phyloP scores from a whole-genome alignment of 2,797 vertebrate genomes.

The Melanotaenia nigrans region DNA sequence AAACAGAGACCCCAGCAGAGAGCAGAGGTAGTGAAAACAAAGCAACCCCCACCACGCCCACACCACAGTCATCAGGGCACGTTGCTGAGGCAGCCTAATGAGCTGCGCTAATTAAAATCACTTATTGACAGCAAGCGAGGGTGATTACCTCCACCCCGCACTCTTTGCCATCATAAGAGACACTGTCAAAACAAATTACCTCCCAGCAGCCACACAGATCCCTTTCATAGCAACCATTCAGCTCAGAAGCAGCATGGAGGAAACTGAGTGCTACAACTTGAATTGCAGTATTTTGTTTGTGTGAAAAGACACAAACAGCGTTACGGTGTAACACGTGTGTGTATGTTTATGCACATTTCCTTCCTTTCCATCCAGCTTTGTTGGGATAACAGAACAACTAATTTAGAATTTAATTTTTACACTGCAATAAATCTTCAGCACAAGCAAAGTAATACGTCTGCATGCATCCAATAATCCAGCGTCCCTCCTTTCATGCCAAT shows the following conservation, averaged over 20 bases:
- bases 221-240: slow-evolving; percentile 54
- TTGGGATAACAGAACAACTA: slow-evolving; percentile 44
- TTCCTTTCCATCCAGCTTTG: slow-evolving; percentile 46
- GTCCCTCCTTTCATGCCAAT: slow-evolving; percentile 44
- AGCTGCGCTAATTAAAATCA: slow-evolving; percentile 85
- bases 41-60: slow-evolving; percentile 38
- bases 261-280: slow-evolving; percentile 29
- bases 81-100: slow-evolving; percentile 79
- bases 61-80: slow-evolving; percentile 68
- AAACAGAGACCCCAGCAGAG: slow-evolving; percentile 51
- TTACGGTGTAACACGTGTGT: slow-evolving; percentile 21
- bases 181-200: slow-evolving; percentile 83
- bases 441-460: slow-evolving; percentile 57
- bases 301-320: slow-evolving; percentile 30
- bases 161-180: slow-evolving; percentile 75
- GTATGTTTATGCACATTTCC: slow-evolving; percentile 11
- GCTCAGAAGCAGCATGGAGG: slow-evolving; percentile 19
- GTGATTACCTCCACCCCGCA: slow-evolving; percentile 80
- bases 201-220: slow-evolving; percentile 59
- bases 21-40: slow-evolving; percentile 56
- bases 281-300: slow-evolving; percentile 27
- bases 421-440: slow-evolving; percentile 64
- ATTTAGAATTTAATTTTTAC: slow-evolving; percentile 40
- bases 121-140: slow-evolving; percentile 82
- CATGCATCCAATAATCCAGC: slow-evolving; percentile 63